Evolutionary conservation across 2,888 invertebrate species (phyloP).

Genomic region (Lasioglossum calceatum): DNA sequence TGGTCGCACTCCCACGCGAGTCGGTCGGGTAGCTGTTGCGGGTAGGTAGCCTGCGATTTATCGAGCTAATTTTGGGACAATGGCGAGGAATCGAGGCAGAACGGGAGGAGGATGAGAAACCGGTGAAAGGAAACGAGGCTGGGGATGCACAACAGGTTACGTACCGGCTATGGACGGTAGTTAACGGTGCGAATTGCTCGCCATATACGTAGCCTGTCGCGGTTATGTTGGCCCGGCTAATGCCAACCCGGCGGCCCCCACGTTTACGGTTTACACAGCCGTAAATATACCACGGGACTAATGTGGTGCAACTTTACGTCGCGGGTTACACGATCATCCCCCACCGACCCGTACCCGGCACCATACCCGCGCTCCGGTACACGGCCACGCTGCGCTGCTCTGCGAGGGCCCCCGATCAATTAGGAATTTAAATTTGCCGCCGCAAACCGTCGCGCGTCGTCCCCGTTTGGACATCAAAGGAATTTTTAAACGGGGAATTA

Average conservation of each 20-base stretch:
- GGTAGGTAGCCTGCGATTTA: conserved; percentile 69
- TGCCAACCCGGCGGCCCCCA: conserved; percentile 56
- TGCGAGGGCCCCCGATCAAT: conserved; percentile 70
- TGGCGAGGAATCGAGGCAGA: conserved; percentile 50
- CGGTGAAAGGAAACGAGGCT: conserved; percentile 50
- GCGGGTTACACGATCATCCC: conserved; percentile 75
- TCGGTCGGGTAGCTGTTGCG: background rate
- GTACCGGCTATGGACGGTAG: conserved; percentile 57
- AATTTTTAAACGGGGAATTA: conserved; percentile 44
- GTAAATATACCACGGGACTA: conserved; percentile 80
- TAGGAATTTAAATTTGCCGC: conserved; percentile 78
- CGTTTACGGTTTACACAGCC: conserved; percentile 66
- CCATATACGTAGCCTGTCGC: conserved; percentile 74
- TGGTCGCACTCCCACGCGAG: conserved; percentile 23
- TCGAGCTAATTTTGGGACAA: conserved; percentile 79
- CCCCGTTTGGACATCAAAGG: conserved; percentile 76
- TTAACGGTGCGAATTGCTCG: conserved; percentile 76
- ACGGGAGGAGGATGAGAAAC: conserved; percentile 55
- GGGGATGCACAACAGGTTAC: conserved; percentile 56
- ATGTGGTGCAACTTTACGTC: conserved; percentile 79
- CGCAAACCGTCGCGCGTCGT: conserved; percentile 43
- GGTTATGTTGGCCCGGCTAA: conserved; percentile 73
- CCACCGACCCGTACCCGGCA: conserved; percentile 35
- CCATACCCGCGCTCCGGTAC: background rate
- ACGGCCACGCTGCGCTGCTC: conserved; percentile 6